phyloP scores from a whole-genome alignment of 2,113 vertebrate species.

The Muntiacus reevesi region DNA sequence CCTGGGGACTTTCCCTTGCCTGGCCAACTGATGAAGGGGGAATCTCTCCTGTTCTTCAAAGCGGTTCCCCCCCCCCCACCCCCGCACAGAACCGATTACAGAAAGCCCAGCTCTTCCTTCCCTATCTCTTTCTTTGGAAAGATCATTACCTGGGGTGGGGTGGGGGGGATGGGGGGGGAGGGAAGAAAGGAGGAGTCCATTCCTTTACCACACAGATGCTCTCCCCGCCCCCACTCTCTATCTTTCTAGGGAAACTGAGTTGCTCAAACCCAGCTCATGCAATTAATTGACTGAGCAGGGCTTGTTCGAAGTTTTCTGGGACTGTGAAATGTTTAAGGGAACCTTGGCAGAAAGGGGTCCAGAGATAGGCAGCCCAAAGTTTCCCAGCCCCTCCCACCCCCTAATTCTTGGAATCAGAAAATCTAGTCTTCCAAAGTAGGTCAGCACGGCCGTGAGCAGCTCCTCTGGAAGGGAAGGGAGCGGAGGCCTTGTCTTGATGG shows the following conservation, averaged over 20 bases:
- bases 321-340: conserved; percentile 36
- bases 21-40: neutral
- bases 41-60: neutral
- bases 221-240: neutral
- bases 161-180: neutral
- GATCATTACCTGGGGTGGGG: neutral
- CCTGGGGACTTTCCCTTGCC: neutral
- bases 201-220: neutral
- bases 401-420: conserved; percentile 71
- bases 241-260: neutral
- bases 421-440: conserved; percentile 71
- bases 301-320: conserved; percentile 18
- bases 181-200: neutral
- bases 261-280: neutral
- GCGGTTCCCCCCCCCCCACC: neutral
- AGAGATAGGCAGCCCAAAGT: conserved; percentile 53
- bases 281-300: neutral
- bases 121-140: neutral
- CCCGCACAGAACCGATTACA: neutral
- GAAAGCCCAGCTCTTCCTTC: neutral
- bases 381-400: conserved; percentile 55
- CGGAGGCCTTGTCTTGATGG: conserved; percentile 59
- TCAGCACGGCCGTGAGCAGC: conserved; percentile 56
- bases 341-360: conserved; percentile 16
- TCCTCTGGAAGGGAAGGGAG: conserved; percentile 55